These are phyloP conservation scores for Australoheros scitulus DNA, from an alignment of 2,113 vertebrate genomes.

Conservation along the genomic window DNA sequence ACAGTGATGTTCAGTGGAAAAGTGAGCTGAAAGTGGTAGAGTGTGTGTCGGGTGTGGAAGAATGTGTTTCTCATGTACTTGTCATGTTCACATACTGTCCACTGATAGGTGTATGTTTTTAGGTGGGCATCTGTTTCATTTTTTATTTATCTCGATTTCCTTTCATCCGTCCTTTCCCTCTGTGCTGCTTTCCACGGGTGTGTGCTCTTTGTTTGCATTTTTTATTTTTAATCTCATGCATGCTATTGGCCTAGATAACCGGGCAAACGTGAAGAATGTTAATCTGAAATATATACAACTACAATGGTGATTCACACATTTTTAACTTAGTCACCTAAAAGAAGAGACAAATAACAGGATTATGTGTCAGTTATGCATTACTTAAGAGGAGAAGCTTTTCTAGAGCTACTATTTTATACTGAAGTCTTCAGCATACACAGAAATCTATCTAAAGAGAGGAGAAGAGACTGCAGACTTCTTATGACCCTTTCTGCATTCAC, in stretches of 20 bases:
- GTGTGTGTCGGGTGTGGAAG: constrained; percentile 8
- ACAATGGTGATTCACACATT: neutral
- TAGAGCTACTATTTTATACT: neutral
- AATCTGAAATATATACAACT: neutral
- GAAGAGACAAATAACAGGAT: neutral
- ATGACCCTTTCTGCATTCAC: neutral
- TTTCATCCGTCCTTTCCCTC: neutral
- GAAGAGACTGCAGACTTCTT: neutral
- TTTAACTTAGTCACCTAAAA: neutral
- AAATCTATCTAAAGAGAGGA: neutral
- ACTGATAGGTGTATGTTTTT: constrained; percentile 11
- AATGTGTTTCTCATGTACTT: constrained; percentile 60
- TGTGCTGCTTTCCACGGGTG: neutral
- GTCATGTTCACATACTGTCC: constrained; percentile 26
- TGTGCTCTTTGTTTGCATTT: neutral
- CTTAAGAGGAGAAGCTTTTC: neutral
- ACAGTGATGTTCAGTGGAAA: constrained; percentile 38
- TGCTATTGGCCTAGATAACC: neutral
- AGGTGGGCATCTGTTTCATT: constrained; percentile 1
- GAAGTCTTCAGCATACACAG: neutral
- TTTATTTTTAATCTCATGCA: neutral
- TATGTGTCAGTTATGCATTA: neutral
- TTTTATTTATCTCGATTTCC: constrained; percentile 8
- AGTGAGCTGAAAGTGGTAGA: constrained; percentile 14
- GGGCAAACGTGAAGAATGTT: neutral